phyloP scores from a whole-genome alignment of 2,113 vertebrate species.

The Tyrannus savana region DNA sequence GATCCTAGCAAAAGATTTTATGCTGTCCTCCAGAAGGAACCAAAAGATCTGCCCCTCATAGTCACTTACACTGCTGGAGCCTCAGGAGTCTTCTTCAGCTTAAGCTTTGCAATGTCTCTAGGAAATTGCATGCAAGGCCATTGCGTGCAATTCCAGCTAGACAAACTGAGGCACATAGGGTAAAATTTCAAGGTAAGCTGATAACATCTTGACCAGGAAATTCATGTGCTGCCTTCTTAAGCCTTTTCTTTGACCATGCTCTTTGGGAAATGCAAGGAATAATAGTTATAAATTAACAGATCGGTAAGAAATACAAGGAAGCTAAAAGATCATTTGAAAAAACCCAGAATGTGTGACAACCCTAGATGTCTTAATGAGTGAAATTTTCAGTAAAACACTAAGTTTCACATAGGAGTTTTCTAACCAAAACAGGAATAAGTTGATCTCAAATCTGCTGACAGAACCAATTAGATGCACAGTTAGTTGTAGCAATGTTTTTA shows the following conservation, averaged over 20 bases:
- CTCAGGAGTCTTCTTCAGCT: background rate
- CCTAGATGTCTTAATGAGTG: background rate
- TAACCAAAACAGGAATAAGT: background rate
- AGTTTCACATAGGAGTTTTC: background rate
- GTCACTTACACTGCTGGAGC: background rate
- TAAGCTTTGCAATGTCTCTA: background rate
- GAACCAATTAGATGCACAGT: background rate
- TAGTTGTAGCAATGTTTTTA: background rate
- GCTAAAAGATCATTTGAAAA: background rate
- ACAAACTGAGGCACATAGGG: background rate
- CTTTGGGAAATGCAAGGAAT: background rate
- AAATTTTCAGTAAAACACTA: background rate
- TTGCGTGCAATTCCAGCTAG: background rate
- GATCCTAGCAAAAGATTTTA: background rate
- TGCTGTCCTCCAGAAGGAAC: background rate
- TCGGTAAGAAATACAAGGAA: background rate
- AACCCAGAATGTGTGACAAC: background rate
- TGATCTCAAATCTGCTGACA: background rate
- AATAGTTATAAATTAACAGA: background rate
- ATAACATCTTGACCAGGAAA: background rate
- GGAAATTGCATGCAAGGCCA: background rate
- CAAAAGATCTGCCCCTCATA: background rate
- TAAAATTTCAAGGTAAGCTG: background rate
- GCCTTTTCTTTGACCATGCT: background rate
- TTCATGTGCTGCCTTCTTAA: background rate